phyloP scores from a whole-genome alignment of 2,888 invertebrate species.

The Rotaria sp. region DNA sequence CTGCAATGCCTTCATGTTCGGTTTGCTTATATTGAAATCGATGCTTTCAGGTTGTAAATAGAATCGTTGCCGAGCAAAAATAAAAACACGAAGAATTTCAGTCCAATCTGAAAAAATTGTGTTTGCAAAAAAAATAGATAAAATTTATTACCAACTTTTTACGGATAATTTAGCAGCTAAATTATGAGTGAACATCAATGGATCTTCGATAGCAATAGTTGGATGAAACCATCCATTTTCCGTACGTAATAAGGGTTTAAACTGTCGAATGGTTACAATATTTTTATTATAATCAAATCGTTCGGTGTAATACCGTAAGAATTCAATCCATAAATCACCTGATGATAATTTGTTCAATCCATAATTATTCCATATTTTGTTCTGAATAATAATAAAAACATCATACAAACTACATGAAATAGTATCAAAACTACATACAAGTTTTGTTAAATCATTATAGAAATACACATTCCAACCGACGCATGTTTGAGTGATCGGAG shows the following conservation, averaged over 20 bases:
- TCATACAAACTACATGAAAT: neutral
- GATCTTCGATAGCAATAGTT: constrained; percentile 62
- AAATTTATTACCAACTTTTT: constrained; percentile 55
- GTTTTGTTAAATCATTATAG: neutral
- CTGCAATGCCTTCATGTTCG: no score
- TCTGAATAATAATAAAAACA: constrained; percentile 43
- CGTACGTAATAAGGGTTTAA: constrained; percentile 56
- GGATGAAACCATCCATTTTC: constrained; percentile 61
- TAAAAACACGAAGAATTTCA: neutral
- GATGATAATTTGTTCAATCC: constrained; percentile 50
- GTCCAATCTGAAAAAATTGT: neutral
- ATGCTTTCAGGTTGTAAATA: neutral
- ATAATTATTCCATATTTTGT: constrained; percentile 55
- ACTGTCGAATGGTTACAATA: constrained; percentile 58
- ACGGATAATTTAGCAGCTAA: constrained; percentile 59
- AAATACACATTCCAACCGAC: neutral
- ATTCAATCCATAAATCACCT: constrained; percentile 59
- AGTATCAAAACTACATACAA: neutral
- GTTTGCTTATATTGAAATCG: no score
- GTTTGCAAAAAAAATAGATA: neutral
- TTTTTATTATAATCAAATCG: constrained; percentile 57
- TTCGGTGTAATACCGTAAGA: constrained; percentile 60
- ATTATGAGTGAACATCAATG: constrained; percentile 62
- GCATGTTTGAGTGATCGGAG: no score
- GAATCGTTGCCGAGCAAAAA: neutral